Base-by-base conservation (phyloP, 2,888 invertebrate genomes). In the Bombylius major region DNA sequence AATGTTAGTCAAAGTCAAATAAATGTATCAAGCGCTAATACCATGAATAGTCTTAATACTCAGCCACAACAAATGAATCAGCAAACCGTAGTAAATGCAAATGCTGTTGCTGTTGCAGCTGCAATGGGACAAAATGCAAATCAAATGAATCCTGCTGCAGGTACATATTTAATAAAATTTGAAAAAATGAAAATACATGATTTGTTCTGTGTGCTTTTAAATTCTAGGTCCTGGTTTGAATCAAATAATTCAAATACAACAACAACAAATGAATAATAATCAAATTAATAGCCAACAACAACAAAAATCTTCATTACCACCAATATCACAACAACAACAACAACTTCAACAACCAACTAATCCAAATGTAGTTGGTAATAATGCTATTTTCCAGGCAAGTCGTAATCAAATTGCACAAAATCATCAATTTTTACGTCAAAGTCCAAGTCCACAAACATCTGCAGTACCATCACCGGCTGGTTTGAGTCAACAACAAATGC, bases 391-490 rank as follows among this genome's bases (percentile, higher is more conserved):
- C 63, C 67, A 70, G 4, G 75, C 72, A 1, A 70, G 78, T 55
- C 76, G 89, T 0, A 84, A 83, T 47, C 47, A 8, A 42, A 83
- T 84, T 0, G 82, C 83, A 0, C 87, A 88, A 5, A 81, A 78
- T 62, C 23, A 23, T 23, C 87, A 87, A 68, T 90, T 87, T 73
- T 76, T 89, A 62, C 77, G 86, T 0, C 89, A 88, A 68, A 89
- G 88, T 65, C 89, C 89, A 1, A 85, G 86, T 14, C 87, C 88
- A 0, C 39, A 42, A 3, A 42, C 39, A 11, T 8, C 39, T 11
- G 85, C 86, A 1, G 86, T 84, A 1, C 83, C 84, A 9, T 84
- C 85, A 50, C 82, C 82, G 1, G 86, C 84, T 39, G 80, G 79
- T 48, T 77, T 82, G 12, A n/a, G 3, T 5, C 79, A 3, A 77